Conservation (phyloP, 2,888 invertebrate species). For the Melikaiella ostensackeni region DNA sequence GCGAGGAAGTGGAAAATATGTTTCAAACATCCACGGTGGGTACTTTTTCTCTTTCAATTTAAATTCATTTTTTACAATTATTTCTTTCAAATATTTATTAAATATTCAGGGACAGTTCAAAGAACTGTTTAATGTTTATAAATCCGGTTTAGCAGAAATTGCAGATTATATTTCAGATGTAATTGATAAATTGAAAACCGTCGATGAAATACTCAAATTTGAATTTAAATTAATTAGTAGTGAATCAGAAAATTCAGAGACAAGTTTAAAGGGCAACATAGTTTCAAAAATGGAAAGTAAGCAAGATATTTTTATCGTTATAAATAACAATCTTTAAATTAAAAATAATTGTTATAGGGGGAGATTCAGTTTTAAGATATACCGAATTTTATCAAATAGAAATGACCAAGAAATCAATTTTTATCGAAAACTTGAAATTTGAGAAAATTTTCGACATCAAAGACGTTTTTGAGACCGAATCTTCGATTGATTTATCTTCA, state of each 20-base stretch:
- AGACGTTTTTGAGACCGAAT: neutral
- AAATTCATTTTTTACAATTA: neutral
- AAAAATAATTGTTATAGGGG: neutral
- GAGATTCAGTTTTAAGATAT: neutral
- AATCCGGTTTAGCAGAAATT: constrained; percentile 1
- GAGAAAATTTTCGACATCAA: neutral
- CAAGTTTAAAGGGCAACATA: neutral
- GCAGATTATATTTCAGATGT: neutral
- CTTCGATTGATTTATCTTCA: neutral
- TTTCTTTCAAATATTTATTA: neutral
- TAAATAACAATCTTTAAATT: neutral
- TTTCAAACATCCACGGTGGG: neutral
- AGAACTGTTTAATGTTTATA: neutral
- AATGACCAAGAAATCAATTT: neutral
- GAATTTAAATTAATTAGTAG: neutral
- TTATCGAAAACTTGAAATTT: neutral
- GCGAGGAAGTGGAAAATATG: neutral
- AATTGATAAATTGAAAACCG: neutral
- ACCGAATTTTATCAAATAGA: neutral
- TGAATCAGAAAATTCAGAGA: neutral
- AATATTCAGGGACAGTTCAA: neutral
- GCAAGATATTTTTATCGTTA: neutral
- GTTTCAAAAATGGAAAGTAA: neutral
- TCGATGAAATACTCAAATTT: neutral
- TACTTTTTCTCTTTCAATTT: neutral